Base-by-base conservation (phyloP, 2,888 invertebrate species). In the Noctua fimbriata region DNA sequence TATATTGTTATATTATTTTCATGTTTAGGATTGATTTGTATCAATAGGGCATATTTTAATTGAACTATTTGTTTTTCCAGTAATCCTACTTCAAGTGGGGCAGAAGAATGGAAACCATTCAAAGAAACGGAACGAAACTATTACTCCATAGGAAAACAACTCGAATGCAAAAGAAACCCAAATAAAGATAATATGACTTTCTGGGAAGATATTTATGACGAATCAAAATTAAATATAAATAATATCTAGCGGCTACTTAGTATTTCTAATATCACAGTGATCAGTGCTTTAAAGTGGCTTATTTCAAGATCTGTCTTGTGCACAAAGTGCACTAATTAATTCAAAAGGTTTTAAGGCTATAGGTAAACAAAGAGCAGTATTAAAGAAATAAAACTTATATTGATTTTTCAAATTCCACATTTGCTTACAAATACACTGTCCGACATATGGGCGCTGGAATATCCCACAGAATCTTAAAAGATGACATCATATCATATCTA, bases 161-260 rank as follows among this genome's bases (percentile, higher is more conserved):
- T 93, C 0, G 91, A 92, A 88, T 94, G 94, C 86, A 87, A 85
- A 55, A 81, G 84, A 81, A 90, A 94, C 78, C 90, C 92, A 6
- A 92, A 94, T 74, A 90, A 87, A 69, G 87, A 92, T 47, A 94
- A 93, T 82, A 93, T 95, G 79, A 83, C 81, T 55, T 95, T 97
- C 76, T 97, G 96, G 96, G 96, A 96, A 86, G 88, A 92, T 69
- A 92, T 96, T 73, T 97, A 96, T 73, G 90, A 86, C 24, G 94
- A 95, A 88, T 81, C 76, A 66, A 82, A 76, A 75, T 79, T 83
- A 77, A 75, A 76, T 71, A 80, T 82, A 65, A 76, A 69, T 74
- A 71, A 71, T 52, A 14, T 7, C 5, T 36, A 21, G 10, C 4
- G 7, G 9, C 21, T 44, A 66, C n/a, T 69, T 78, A n/a, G 3